Base-by-base conservation (phyloP, 2,113 vertebrate genomes). In the Paramisgurnus dabryanus region DNA sequence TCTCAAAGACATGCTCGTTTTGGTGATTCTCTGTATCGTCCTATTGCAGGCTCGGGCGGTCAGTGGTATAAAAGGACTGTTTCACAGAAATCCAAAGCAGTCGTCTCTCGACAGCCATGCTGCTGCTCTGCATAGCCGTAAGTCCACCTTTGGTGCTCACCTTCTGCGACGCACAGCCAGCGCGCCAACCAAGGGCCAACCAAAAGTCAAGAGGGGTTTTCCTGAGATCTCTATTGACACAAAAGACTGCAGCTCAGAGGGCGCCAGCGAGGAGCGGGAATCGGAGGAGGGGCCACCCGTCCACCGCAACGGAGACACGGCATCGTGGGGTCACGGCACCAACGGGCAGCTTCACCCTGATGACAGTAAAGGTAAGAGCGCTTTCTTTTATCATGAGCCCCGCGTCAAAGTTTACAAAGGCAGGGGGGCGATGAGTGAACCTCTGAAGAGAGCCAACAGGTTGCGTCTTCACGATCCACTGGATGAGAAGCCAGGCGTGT, bases 71-170 rank as follows among this genome's bases (percentile, higher is more conserved):
- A 99, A 98, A 96, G 95, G 96, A 69, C 94, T 99, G 69, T 98
- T 99, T 91, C 95, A 97, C 93, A 97, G 96, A 94, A 98, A 94
- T 92, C 94, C 96, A 96, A 99, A 98, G 92, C 96, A 98, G 86
- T 87, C 94, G 87, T 99, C 98, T 65, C 97, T 99, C 86, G 98
- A 99, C 97, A 97, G 97, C 95, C 96, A 95, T 96, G 96, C 93
- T 98, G 96, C 92, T 98, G 96, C 92, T 79, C 95, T 94, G 88
- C 95, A 91, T 91, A 92, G 85, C 72, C 94, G 92, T 94, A 97
- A 96, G 91, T 93, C 94, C 84, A 94, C 96, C 22, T 97, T 99
- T 85, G 97, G 96, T 80, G 95, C 96, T 87, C 94, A 97, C 90
- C 91, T 99, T 72, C 90, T 99, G 86, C 89, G 96, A 70, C 94